Conservation (phyloP, 2,113 vertebrate species). For the Epinephelus lanceolatus region DNA sequence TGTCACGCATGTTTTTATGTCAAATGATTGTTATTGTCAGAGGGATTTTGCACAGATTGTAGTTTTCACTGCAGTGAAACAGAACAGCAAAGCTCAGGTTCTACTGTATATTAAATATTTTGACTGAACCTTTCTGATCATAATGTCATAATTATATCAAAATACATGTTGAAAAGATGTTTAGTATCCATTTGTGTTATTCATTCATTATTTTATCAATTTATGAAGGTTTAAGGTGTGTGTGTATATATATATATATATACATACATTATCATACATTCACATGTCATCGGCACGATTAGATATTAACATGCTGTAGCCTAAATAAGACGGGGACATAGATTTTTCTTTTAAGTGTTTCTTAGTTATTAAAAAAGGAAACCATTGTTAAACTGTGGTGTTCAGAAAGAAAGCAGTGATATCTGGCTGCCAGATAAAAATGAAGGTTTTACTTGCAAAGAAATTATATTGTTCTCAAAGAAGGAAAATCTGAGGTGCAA, state of each 20-base stretch:
- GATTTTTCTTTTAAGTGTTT: background rate
- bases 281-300: no score
- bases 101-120: no score
- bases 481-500: background rate
- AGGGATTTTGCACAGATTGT: slow-evolving; percentile 60
- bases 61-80: slow-evolving; percentile 49
- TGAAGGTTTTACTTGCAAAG: background rate
- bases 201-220: no score
- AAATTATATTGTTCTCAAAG: background rate
- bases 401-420: background rate
- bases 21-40: slow-evolving; percentile 29
- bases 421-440: background rate
- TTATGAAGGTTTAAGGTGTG: no score
- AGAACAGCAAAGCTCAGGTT: background rate
- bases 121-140: no score
- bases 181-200: no score
- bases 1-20: slow-evolving; percentile 56
- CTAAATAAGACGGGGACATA: no score
- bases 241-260: no score
- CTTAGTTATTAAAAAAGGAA: background rate
- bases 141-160: no score
- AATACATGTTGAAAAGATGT: no score
- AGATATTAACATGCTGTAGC: no score
- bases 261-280: no score
- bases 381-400: background rate